A percentile compares a stretch with the other conserved stretches of the same genome.
phyloP scores from a whole-genome alignment of 2,888 invertebrate genomes.

The Strigamia maritima region DNA sequence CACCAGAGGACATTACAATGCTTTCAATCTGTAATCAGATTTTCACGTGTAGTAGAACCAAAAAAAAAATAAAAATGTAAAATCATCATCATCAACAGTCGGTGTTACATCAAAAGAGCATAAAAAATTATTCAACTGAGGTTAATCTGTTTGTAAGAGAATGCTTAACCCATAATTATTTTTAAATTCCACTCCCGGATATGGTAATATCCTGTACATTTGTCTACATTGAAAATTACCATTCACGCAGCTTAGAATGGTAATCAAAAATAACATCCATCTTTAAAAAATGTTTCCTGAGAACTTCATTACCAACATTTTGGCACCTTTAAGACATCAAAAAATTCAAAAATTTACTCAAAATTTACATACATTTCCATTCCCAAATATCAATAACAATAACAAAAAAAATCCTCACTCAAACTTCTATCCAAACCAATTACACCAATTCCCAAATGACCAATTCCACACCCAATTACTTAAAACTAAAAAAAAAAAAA shows the following conservation, averaged over 20 bases:
- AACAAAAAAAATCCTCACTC: background rate
- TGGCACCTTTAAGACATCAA: too few species aligned
- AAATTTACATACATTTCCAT: too few species aligned
- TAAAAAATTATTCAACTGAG: slow-evolving; percentile 25
- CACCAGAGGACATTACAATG: too few species aligned
- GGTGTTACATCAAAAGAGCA: background rate
- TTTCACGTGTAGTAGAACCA: background rate
- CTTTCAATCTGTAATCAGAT: background rate
- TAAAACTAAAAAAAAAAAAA: too few species aligned
- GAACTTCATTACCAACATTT: background rate
- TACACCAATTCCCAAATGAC: background rate
- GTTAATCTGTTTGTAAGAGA: slow-evolving; percentile 27
- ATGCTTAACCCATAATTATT: slow-evolving; percentile 29
- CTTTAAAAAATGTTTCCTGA: background rate
- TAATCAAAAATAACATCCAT: background rate
- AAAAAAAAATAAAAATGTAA: background rate
- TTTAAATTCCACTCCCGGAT: slow-evolving; percentile 24
- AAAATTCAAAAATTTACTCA: background rate
- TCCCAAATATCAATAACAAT: too few species aligned
- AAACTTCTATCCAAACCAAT: background rate
- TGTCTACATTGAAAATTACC: slow-evolving; percentile 29
- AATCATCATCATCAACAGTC: background rate
- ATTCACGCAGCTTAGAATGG: background rate
- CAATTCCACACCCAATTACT: background rate
- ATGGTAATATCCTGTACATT: slow-evolving; percentile 27